Percentiles rank a stretch among this genome's conserved stretches.
Conservation (phyloP, 2,797 vertebrate species). For the Zenarchopterus dispar region DNA sequence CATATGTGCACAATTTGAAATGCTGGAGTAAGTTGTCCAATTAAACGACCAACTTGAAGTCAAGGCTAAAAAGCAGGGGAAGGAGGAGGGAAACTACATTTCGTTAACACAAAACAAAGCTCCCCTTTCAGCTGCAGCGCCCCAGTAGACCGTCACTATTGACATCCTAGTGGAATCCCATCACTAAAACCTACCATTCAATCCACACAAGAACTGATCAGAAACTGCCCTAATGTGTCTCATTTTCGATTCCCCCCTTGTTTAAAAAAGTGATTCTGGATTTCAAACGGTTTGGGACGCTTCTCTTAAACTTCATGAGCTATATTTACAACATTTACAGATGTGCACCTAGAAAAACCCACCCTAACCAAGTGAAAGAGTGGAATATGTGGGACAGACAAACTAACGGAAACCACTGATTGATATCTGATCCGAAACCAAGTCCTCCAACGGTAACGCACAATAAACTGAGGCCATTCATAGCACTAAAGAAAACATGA, state of each 20-base stretch:
- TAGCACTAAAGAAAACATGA: constrained; percentile 72
- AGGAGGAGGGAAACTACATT: constrained; percentile 39
- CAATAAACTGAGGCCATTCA: constrained; percentile 71
- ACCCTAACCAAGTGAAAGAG: constrained; percentile 58
- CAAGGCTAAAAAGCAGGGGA: constrained; percentile 29
- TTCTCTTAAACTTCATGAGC: constrained; percentile 7
- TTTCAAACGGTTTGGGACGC: neutral
- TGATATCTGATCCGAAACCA: constrained; percentile 69
- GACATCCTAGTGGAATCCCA: constrained; percentile 33
- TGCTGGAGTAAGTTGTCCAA: constrained; percentile 9
- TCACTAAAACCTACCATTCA: constrained; percentile 1
- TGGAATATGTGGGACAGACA: constrained; percentile 46
- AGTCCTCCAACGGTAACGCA: constrained; percentile 59
- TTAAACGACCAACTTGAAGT: constrained; percentile 23
- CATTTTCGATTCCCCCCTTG: neutral
- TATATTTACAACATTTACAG: constrained; percentile 39
- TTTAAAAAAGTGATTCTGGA: constrained; percentile 13
- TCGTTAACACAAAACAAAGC: constrained; percentile 73
- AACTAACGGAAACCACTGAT: constrained; percentile 62
- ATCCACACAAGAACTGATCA: constrained; percentile 5
- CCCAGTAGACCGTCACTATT: constrained; percentile 29
- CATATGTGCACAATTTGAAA: constrained; percentile 36
- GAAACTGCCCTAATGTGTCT: constrained; percentile 2
- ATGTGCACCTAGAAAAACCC: constrained; percentile 33
- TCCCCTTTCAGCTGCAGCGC: constrained; percentile 66